Evolutionary conservation across 92 coral and sea anemone genomes (phyloP).

Genomic region (Epizoanthus stellaris): DNA sequence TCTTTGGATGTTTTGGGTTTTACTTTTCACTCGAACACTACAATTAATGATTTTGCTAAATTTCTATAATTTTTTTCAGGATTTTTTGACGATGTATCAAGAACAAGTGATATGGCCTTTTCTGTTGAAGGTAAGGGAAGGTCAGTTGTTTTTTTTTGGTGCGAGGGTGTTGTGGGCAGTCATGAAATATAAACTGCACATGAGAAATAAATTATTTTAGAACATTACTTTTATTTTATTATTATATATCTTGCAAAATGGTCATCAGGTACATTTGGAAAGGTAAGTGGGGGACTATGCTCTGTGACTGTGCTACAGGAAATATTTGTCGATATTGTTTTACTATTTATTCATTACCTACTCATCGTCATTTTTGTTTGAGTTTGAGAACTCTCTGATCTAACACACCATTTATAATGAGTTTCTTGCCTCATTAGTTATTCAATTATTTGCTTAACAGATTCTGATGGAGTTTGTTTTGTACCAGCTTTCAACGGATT

Average conservation of each 20-base stretch:
- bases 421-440: neutral
- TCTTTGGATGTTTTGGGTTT: too few relatives aligned
- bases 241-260: too few relatives aligned
- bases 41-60: neutral
- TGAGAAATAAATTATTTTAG: too few relatives aligned
- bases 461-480: conserved; percentile 91
- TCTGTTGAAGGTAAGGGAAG: conserved; percentile 88
- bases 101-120: conserved; percentile 88
- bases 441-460: conserved; percentile 39
- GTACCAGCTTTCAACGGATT: conserved; percentile 98
- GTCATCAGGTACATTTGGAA: too few relatives aligned
- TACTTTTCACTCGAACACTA: too few relatives aligned
- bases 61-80: conserved; percentile 53
- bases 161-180: too few relatives aligned
- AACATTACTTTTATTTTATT: too few relatives aligned
- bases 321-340: too few relatives aligned
- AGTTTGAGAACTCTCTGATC: neutral
- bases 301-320: too few relatives aligned
- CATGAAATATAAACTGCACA: too few relatives aligned
- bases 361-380: neutral
- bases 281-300: too few relatives aligned
- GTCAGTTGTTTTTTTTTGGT: neutral
- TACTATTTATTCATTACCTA: too few relatives aligned
- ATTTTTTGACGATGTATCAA: conserved; percentile 80
- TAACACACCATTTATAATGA: neutral